Percentiles rank a stretch among this genome's conserved stretches.
phyloP scores from a whole-genome alignment of 2,888 invertebrate genomes.

The Agrotis clavis region DNA sequence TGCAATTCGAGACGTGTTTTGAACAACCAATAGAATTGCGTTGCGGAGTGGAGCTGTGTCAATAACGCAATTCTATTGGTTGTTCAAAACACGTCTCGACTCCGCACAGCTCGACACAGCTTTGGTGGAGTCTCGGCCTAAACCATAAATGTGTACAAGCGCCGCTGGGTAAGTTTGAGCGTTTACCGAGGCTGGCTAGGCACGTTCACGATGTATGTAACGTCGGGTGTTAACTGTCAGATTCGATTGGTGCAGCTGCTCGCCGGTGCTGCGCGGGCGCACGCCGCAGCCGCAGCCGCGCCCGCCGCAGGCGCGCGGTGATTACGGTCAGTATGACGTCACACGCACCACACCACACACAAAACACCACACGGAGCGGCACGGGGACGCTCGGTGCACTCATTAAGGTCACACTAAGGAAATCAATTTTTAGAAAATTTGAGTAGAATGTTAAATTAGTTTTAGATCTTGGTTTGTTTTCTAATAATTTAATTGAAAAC shows the following conservation, averaged over 20 bases:
- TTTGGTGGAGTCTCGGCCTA: no score
- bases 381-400: slow-evolving; percentile 57
- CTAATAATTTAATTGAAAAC: background rate
- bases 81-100: no score
- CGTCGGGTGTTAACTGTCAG: slow-evolving; percentile 85
- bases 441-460: slow-evolving; percentile 5
- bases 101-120: no score
- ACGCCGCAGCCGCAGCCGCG: slow-evolving; percentile 89
- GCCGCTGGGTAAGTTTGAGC: slow-evolving; percentile 56
- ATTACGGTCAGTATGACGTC: slow-evolving; percentile 95
- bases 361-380: slow-evolving; percentile 36
- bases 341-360: slow-evolving; percentile 38
- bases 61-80: no score
- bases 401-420: background rate
- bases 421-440: background rate
- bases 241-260: slow-evolving; percentile 92
- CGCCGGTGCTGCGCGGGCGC: slow-evolving; percentile 93
- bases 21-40: no score
- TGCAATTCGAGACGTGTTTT: no score
- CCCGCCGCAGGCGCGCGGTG: slow-evolving; percentile 94
- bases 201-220: slow-evolving; percentile 72
- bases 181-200: slow-evolving; percentile 64
- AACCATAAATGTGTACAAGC: slow-evolving; percentile 18
- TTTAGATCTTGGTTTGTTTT: slow-evolving; percentile 2
- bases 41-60: no score